Evolutionary conservation across 2,888 invertebrate genomes (phyloP), one percentile per base, ranked within the genome.

Genomic region (Cheilosia impressa): DNA sequence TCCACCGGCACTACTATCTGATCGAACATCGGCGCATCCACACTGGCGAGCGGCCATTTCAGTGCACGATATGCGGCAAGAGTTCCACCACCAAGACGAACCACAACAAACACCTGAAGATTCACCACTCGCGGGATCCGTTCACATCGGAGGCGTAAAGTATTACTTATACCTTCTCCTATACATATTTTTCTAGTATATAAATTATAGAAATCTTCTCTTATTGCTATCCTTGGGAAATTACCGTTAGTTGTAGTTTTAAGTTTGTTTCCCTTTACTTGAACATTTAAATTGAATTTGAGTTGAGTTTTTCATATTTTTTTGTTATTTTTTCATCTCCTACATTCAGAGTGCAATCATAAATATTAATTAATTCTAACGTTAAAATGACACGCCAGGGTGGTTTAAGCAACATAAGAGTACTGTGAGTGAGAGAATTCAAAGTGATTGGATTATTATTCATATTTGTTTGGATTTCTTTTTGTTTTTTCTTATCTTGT

Each of bases 71-170:
- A 78, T 97, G 97, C 92, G 97, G 97, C 38, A 97, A 97, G 93
- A 96, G 96, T 9, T 97, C 97, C 60, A 96, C 96, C 88, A 97
- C 97, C 72, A 97, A 97, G 92, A 97, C 97, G 55, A 97, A 97
- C 93, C 97, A 97, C 90, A 97, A 97, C 90, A 97, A 97, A 91
- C 97, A 97, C 92, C 94, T 97, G 78, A 96, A 96, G 93, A 97
- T 97, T 89, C 97, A 97, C 92, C 97, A 97, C 93, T 97, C 97
- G 66, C 93, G 97, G 68, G 97, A 97, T 91, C 96, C 97, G 45
- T 95, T 97, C 87, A 97, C 96, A 88, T 96, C 97, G 9, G 97
- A 97, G 94, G 93, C 91, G 78, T 92, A 92, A 90, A 80, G 58
- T 85, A 81, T 85, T 85, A 85, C 76, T 72, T 85, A 85, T 76